Base-by-base conservation (phyloP, 1,140 invertebrate species). In the Sarcophaga bullata region DNA sequence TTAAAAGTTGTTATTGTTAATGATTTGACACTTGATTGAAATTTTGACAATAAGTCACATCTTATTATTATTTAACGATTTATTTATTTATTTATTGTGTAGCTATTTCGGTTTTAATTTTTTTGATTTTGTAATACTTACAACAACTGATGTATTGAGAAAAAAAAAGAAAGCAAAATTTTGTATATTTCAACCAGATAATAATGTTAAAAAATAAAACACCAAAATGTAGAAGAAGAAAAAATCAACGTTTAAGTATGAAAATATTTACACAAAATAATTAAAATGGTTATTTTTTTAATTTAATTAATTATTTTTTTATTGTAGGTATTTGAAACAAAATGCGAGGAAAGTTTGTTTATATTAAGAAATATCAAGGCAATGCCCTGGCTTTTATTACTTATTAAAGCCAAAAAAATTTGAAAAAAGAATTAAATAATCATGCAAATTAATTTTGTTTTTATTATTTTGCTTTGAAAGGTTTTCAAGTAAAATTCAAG, bases 11-110 rank as follows among this genome's bases (percentile, higher is more conserved):
- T 15, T 68, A 17, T 17, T 5, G 19, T 25, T 17, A n/a, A 8
- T 25, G 6, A 7, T 15, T n/a, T 15, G 62, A 68, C 62, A 68
- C 17, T 19, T 68, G 62, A 68, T 68, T 68, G 62, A 68, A 68
- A 19, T 68, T 37, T 68, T 68, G 62, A 68, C 62, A 68, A 68
- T 68, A 68, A 68, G 62, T 68, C 17, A 25, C 17, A 68, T 19
- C 19, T 68, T 68, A 68, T 68, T 37, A 37, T 37, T 37, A 37
- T 37, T 37, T 37, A 37, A 37, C 25, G 25, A 37, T 37, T 37
- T 37, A 37, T 37, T 37, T 37, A 37, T 37, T 37, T 37, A 37
- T 37, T 37, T 37, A 37, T 37, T 37, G 25, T 37, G 1, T 37
- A 37, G 25, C 4, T 37, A 37, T 37, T 37, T 37, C 25, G 4